Percentiles rank a stretch among this genome's conserved stretches.
Conservation (phyloP, 2,113 vertebrate genomes). For the Corydoras sp. region DNA sequence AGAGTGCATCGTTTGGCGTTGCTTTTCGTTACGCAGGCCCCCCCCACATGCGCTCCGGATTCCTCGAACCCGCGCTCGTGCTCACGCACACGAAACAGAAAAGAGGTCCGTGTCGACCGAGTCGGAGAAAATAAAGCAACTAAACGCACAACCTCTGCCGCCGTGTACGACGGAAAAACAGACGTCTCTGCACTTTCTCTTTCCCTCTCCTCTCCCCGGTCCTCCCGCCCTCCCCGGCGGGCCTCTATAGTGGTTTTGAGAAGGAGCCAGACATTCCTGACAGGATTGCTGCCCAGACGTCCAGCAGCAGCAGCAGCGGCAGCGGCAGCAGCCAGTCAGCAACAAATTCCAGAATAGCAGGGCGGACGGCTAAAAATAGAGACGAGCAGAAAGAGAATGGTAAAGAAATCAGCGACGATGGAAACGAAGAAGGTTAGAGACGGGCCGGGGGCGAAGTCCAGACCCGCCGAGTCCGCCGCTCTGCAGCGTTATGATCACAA, state of each 20-base stretch:
- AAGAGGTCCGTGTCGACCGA: constrained; percentile 1
- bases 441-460: not conserved
- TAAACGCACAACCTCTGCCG: constrained; percentile 1
- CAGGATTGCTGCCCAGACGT: constrained; percentile 67
- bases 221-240: constrained; percentile 15
- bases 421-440: constrained; percentile 6
- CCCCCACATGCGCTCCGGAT: constrained; percentile 1
- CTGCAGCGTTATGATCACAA: too few species aligned
- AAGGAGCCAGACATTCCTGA: constrained; percentile 71
- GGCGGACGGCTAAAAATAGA: constrained; percentile 71
- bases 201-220: constrained; percentile 9
- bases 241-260: constrained; percentile 66
- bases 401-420: constrained; percentile 6
- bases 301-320: constrained; percentile 52
- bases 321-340: constrained; percentile 65
- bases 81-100: not conserved
- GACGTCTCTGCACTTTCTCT: constrained; percentile 36
- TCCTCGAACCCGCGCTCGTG: constrained; percentile 17
- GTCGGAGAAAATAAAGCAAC: not conserved
- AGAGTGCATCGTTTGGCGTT: too few species aligned
- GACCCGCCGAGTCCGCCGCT: too few species aligned
- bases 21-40: constrained; percentile 58
- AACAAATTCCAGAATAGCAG: constrained; percentile 75
- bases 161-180: constrained; percentile 6
- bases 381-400: constrained; percentile 42